Evolutionary conservation across 1,140 invertebrate genomes (phyloP).

Genomic region (Luehdorfia chinensis): DNA sequence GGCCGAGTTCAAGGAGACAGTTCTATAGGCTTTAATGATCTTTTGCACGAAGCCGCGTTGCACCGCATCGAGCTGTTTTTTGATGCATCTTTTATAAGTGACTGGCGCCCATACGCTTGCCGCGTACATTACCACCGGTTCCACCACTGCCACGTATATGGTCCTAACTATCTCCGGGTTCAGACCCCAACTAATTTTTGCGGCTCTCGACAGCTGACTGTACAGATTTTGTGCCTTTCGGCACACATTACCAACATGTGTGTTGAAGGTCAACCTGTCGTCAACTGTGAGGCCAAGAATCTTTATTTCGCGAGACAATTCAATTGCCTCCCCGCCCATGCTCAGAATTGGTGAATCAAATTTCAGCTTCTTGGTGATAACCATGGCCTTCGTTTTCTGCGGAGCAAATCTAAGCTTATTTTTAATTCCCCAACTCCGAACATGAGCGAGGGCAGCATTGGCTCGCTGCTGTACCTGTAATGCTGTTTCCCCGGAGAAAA

Average conservation of each 20-base stretch:
- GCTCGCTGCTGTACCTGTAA: background rate
- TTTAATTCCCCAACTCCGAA: background rate
- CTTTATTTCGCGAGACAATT: background rate
- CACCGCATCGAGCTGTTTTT: background rate
- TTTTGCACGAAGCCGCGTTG: slow-evolving; percentile 23
- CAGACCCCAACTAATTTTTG: slow-evolving; percentile 5
- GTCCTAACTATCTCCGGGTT: slow-evolving; percentile 7
- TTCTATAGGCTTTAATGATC: slow-evolving; percentile 18
- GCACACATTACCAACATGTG: background rate
- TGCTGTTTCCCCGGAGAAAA: background rate
- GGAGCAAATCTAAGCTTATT: background rate
- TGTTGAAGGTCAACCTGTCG: slow-evolving; percentile 10
- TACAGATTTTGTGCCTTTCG: slow-evolving; percentile 6
- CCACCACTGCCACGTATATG: slow-evolving; percentile 16
- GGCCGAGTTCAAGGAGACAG: slow-evolving; percentile 16
- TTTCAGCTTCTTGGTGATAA: background rate
- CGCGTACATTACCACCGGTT: slow-evolving; percentile 21
- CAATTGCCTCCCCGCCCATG: slow-evolving; percentile 7
- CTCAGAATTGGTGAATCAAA: background rate
- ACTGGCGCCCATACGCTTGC: slow-evolving; percentile 16
- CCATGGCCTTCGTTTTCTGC: background rate
- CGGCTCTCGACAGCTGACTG: slow-evolving; percentile 6
- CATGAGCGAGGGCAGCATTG: background rate
- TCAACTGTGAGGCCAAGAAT: slow-evolving; percentile 6
- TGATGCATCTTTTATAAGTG: background rate